These are phyloP conservation scores for Diaphora mendica DNA, from an alignment of 2,888 invertebrate genomes.

Conservation along the genomic window DNA sequence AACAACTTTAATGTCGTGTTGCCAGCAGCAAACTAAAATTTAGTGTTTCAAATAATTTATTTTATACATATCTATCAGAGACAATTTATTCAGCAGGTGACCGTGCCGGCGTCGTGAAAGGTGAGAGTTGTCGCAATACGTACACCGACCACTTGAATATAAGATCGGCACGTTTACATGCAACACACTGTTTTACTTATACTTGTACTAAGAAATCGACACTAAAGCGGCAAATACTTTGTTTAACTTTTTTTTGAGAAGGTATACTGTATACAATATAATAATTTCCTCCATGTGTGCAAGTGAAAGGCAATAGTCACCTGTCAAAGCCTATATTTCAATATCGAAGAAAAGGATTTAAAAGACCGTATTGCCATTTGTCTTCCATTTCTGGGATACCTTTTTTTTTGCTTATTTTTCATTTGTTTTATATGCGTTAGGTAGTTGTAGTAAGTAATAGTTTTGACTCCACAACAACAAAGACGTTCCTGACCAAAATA, in stretches of 20 bases:
- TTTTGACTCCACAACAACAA: no score
- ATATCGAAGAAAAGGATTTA: not conserved
- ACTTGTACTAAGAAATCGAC: conserved; percentile 5
- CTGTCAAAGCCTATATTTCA: not conserved
- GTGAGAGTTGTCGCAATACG: conserved; percentile 55
- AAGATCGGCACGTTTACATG: conserved; percentile 42
- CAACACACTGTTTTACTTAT: conserved; percentile 39
- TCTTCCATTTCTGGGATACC: not conserved
- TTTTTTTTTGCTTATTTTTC: not conserved
- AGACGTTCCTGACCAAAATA: no score
- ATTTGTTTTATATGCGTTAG: no score
- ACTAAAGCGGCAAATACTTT: not conserved
- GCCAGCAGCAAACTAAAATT: conserved; percentile 14
- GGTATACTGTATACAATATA: not conserved
- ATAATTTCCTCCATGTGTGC: not conserved
- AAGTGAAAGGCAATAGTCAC: not conserved
- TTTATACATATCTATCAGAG: conserved; percentile 68
- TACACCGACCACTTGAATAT: conserved; percentile 44
- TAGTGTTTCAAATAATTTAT: conserved; percentile 65
- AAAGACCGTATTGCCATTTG: not conserved
- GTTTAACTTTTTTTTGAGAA: not conserved
- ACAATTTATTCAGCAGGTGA: conserved; percentile 74
- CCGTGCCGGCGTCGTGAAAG: conserved; percentile 56
- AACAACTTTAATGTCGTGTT: not conserved
- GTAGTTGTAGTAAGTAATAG: no score